These are phyloP conservation scores for Cheirogaleus medius DNA, from an alignment of 2,113 vertebrate species.

Conservation along the genomic window DNA sequence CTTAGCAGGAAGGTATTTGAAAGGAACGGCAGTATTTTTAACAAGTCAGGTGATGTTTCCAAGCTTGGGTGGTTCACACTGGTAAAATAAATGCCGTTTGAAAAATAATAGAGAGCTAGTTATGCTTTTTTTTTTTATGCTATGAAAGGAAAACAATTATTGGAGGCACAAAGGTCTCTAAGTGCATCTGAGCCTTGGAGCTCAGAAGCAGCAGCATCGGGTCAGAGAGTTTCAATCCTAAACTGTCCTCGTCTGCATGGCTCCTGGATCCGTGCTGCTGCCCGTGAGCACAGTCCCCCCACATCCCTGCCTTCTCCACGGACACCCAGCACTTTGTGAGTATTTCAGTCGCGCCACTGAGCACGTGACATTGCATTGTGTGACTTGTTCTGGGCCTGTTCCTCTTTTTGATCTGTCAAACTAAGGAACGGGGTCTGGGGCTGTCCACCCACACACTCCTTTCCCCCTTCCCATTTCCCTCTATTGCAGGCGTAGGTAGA, in stretches of 20 bases:
- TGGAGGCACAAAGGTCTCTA: neutral
- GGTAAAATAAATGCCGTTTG: conserved; percentile 21
- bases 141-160: neutral
- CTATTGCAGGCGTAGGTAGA: neutral
- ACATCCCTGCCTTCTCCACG: rapidly evolving
- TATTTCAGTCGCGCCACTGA: neutral
- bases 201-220: neutral
- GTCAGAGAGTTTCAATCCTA: neutral
- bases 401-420: neutral
- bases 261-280: no score
- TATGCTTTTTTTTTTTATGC: neutral
- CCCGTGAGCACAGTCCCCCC: rapidly evolving
- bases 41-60: conserved; percentile 15
- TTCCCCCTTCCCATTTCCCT: neutral
- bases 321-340: neutral
- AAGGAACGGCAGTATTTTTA: neutral
- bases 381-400: no score
- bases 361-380: neutral
- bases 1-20: neutral
- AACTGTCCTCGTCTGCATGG: no score
- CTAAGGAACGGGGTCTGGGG: neutral
- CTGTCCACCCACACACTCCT: neutral
- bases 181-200: no score
- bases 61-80: neutral
- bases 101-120: neutral